phyloP scores from a whole-genome alignment of 2,113 vertebrate species.

The Tautogolabrus adspersus region DNA sequence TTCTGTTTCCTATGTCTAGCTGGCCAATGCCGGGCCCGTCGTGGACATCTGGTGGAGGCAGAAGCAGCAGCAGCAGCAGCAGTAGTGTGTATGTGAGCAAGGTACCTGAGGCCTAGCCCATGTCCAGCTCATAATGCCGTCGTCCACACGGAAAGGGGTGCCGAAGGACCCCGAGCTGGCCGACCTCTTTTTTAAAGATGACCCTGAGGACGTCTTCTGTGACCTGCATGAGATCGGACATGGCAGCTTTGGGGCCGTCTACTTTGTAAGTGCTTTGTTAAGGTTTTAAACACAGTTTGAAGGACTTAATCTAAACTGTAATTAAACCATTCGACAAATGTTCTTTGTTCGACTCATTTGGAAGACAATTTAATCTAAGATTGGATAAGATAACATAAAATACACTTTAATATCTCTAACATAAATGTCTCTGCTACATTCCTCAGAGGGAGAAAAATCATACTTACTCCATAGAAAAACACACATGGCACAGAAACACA shows the following conservation, averaged over 20 bases:
- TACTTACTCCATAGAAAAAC: not conserved
- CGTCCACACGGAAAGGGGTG: constrained; percentile 83
- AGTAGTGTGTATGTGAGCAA: constrained; percentile 75
- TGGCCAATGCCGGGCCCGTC: constrained; percentile 82
- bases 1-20: constrained; percentile 56
- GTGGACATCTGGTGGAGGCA: constrained; percentile 72
- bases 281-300: not conserved
- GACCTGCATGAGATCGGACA: constrained; percentile 88
- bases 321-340: too few species aligned
- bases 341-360: not conserved
- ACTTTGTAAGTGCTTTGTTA: constrained; percentile 82
- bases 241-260: constrained; percentile 88
- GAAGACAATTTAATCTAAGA: not conserved
- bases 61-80: constrained; percentile 72
- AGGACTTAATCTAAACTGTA: not conserved
- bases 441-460: too few species aligned
- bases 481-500: too few species aligned
- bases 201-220: constrained; percentile 87
- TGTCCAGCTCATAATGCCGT: constrained; percentile 85
- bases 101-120: constrained; percentile 69
- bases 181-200: constrained; percentile 87
- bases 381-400: not conserved
- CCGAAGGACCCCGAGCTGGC: constrained; percentile 83
- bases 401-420: not conserved
- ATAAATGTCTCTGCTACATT: too few species aligned